Conservation (phyloP, 2,888 invertebrate genomes). For the Pseudoips prasinana region DNA sequence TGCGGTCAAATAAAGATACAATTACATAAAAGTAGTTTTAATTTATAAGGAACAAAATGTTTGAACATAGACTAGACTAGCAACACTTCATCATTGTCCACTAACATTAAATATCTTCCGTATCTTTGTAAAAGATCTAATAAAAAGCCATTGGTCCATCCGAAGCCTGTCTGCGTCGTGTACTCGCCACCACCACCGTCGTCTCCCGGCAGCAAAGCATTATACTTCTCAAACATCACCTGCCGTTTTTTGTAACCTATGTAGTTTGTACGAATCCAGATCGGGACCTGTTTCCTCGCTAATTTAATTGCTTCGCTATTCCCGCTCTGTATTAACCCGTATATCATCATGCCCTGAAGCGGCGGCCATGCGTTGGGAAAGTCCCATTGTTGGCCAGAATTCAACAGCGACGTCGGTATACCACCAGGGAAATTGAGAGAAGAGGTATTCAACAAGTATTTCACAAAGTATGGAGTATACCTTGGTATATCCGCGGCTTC, state of each 20-base stretch:
- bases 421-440: conserved; percentile 84
- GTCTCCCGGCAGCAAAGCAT: conserved; percentile 83
- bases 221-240: conserved; percentile 89
- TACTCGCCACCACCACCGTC: conserved; percentile 92
- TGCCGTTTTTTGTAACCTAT: conserved; percentile 82
- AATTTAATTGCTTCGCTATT: conserved; percentile 77
- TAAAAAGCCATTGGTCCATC: conserved; percentile 90
- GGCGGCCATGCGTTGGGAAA: conserved; percentile 94
- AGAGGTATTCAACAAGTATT: conserved; percentile 74
- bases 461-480: conserved; percentile 71
- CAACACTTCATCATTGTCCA: no score
- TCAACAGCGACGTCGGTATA: conserved; percentile 84
- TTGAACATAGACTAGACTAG: no score
- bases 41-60: no score
- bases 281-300: conserved; percentile 84
- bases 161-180: conserved; percentile 88
- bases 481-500: conserved; percentile 45
- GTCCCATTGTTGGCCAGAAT: conserved; percentile 90
- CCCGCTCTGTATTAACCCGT: conserved; percentile 83
- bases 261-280: conserved; percentile 86
- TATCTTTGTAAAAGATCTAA: conserved; percentile 85
- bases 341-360: conserved; percentile 87
- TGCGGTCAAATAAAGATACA: no score
- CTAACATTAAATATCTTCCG: conserved; percentile 63
- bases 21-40: no score